Evolutionary conservation across 2,113 vertebrate species (phyloP).

Genomic region (Clarias batrachus): DNA sequence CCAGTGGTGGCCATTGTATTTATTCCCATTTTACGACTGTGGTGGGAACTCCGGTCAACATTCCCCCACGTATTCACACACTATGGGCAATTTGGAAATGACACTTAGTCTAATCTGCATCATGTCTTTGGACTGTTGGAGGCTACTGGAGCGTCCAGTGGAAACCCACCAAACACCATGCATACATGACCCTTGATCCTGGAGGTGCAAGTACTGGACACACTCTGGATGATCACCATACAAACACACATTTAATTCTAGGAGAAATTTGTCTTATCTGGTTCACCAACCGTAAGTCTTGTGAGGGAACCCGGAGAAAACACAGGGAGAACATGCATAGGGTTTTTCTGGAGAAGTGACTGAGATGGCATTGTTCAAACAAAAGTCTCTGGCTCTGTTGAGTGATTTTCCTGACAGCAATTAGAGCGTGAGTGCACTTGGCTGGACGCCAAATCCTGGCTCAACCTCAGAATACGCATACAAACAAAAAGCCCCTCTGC

Average conservation of each 20-base stretch:
- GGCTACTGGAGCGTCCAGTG: too few relatives aligned
- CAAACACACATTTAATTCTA: background rate
- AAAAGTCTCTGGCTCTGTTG: constrained; percentile 68
- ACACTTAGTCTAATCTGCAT: too few relatives aligned
- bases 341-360: background rate
- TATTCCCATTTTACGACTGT: too few relatives aligned
- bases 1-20: too few relatives aligned
- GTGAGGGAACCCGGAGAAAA: background rate
- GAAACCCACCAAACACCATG: too few relatives aligned
- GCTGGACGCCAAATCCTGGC: constrained; percentile 67
- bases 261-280: background rate
- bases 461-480: constrained; percentile 40
- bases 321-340: background rate
- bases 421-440: constrained; percentile 75
- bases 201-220: background rate
- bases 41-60: too few relatives aligned
- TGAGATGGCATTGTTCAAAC: constrained; percentile 52
- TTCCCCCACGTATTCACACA: too few relatives aligned
- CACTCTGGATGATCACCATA: background rate
- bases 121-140: too few relatives aligned
- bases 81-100: too few relatives aligned
- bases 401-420: constrained; percentile 72
- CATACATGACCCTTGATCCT: background rate
- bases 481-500: constrained; percentile 43
- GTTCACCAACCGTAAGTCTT: background rate